Conservation (phyloP, 2,797 vertebrate genomes). For the Xiphorhynchus erythropygius region DNA sequence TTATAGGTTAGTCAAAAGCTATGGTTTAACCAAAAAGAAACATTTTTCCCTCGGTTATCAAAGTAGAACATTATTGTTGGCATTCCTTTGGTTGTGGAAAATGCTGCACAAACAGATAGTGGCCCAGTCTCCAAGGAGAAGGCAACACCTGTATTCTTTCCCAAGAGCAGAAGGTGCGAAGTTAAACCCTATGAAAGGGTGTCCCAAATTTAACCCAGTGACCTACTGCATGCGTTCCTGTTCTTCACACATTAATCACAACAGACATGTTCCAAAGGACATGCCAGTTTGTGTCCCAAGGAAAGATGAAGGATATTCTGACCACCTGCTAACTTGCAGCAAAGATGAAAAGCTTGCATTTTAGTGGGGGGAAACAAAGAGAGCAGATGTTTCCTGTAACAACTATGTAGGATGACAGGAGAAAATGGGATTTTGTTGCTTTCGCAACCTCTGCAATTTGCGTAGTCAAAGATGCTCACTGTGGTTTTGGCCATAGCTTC, state of each 20-base stretch:
- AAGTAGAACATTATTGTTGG: not conserved
- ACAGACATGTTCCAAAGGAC: not conserved
- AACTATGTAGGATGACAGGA: not conserved
- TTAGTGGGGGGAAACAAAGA: not conserved
- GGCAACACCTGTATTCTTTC: not conserved
- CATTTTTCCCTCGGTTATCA: not conserved
- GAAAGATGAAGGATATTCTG: constrained; percentile 13
- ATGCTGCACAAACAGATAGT: not conserved
- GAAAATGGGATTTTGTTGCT: not conserved
- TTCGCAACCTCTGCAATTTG: not conserved
- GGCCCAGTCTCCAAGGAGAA: not conserved
- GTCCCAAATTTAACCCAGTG: constrained; percentile 38
- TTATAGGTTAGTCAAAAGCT: not conserved
- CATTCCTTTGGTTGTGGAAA: not conserved
- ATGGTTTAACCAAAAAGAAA: not conserved
- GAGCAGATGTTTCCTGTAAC: not conserved
- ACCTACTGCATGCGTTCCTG: not conserved
- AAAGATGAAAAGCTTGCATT: constrained; percentile 32
- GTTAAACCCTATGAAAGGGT: not conserved
- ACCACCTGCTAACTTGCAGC: constrained; percentile 14
- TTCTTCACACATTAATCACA: constrained; percentile 35
- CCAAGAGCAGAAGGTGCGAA: not conserved
- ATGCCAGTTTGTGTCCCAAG: constrained; percentile 10
- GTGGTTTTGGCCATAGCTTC: not conserved
- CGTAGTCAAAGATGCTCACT: not conserved